phyloP scores from a whole-genome alignment of 1,140 invertebrate genomes.

The Leptopilina clavipes region DNA sequence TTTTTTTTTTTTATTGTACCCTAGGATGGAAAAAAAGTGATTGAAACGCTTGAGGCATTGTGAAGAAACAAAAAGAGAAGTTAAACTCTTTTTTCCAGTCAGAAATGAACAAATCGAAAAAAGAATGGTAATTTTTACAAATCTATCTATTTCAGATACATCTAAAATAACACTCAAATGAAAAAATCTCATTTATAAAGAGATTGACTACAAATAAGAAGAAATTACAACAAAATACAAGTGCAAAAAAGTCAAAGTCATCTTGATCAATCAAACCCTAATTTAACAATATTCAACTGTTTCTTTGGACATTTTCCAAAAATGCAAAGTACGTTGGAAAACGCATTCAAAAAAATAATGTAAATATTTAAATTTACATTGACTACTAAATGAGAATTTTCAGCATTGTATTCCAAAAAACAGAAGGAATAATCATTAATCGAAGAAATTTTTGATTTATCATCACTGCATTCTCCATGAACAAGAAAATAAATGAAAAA shows the following conservation, averaged over 20 bases:
- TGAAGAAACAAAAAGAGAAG: too few relatives aligned
- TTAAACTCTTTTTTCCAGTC: background rate
- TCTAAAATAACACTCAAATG: background rate
- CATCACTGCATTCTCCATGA: background rate
- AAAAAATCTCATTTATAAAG: constrained; percentile 1
- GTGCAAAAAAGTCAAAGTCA: background rate
- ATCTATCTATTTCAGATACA: background rate
- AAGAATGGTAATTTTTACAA: background rate
- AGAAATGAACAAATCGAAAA: constrained; percentile 1
- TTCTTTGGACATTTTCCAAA: constrained; percentile 21
- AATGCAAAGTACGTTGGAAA: background rate
- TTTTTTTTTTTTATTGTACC: too few relatives aligned
- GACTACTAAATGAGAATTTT: background rate
- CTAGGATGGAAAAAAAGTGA: too few relatives aligned
- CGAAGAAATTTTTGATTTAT: background rate
- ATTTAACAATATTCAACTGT: constrained; percentile 26
- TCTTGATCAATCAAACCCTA: constrained; percentile 19
- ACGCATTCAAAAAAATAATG: background rate
- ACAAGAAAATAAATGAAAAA: too few relatives aligned
- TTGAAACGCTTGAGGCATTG: too few relatives aligned
- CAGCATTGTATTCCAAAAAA: background rate
- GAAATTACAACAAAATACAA: background rate
- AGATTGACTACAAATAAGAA: too few relatives aligned
- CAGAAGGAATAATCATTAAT: background rate
- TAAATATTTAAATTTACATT: constrained; percentile 22